These are phyloP conservation scores for Heliconius ismenius DNA, from an alignment of 2,888 invertebrate species.

Conservation along the genomic window DNA sequence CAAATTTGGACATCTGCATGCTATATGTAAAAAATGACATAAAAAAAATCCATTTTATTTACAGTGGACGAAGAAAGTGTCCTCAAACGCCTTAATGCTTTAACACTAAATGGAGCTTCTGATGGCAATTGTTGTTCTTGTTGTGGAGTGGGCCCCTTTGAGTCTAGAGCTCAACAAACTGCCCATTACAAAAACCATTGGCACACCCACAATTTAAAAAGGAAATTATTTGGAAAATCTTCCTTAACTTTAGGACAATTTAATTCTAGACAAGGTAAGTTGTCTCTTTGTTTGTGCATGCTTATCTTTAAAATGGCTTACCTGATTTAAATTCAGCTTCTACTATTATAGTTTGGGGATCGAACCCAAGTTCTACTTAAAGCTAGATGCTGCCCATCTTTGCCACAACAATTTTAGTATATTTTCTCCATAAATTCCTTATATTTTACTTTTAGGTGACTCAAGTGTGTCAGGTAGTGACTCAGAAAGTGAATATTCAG, in stretches of 20 bases:
- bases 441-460: slow-evolving; percentile 57
- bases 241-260: slow-evolving; percentile 69
- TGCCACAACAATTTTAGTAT: background rate
- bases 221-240: slow-evolving; percentile 82
- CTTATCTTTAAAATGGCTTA: too few relatives aligned
- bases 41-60: slow-evolving; percentile 24
- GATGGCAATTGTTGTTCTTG: slow-evolving; percentile 73
- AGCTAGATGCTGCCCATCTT: too few relatives aligned
- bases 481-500: slow-evolving; percentile 64
- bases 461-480: slow-evolving; percentile 76
- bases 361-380: too few relatives aligned
- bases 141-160: slow-evolving; percentile 80
- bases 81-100: slow-evolving; percentile 64
- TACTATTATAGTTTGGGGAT: too few relatives aligned
- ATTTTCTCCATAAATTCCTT: background rate
- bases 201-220: slow-evolving; percentile 91
- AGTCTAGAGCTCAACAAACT: slow-evolving; percentile 83
- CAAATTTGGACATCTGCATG: too few relatives aligned
- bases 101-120: slow-evolving; percentile 66
- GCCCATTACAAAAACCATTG: slow-evolving; percentile 91
- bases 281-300: too few relatives aligned
- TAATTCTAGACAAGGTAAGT: slow-evolving; percentile 67
- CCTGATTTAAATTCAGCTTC: too few relatives aligned
- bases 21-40: too few relatives aligned
- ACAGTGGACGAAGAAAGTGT: slow-evolving; percentile 78